Evolutionary conservation across 2,888 invertebrate species (phyloP).

Genomic region (Lumbricus terrestris): DNA sequence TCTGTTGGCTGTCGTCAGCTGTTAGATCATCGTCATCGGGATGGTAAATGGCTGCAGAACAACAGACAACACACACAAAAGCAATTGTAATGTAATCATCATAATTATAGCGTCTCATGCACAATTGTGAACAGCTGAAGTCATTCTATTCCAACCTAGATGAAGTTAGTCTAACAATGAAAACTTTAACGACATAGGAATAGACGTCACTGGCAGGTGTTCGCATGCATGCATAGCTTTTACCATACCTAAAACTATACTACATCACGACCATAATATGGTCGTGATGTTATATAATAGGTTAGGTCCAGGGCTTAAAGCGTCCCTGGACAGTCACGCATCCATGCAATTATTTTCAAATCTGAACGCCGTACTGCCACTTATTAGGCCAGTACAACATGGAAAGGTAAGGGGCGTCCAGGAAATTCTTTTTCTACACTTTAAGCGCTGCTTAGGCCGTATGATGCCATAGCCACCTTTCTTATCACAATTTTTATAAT

Average conservation of each 20-base stretch:
- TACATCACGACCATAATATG: no score
- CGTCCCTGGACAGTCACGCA: no score
- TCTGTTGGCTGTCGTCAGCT: conserved; percentile 62
- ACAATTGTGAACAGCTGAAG: neutral
- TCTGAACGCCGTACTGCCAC: no score
- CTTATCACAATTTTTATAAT: neutral
- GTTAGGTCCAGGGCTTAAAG: no score
- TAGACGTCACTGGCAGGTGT: neutral
- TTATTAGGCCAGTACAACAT: no score
- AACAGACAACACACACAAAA: neutral
- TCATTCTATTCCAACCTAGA: neutral
- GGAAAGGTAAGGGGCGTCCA: no score
- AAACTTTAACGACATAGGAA: neutral
- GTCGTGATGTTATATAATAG: no score
- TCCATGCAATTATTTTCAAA: no score
- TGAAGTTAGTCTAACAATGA: neutral
- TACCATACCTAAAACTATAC: neutral
- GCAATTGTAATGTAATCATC: neutral
- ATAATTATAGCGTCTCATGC: no score
- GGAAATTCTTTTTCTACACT: no score
- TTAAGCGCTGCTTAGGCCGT: no score
- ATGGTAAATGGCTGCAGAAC: conserved; percentile 49
- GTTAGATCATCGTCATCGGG: conserved; percentile 62
- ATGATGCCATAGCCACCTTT: no score
- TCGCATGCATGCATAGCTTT: neutral